These are phyloP conservation scores for Syritta pipiens DNA, from an alignment of 2,888 invertebrate genomes.

Conservation along the genomic window DNA sequence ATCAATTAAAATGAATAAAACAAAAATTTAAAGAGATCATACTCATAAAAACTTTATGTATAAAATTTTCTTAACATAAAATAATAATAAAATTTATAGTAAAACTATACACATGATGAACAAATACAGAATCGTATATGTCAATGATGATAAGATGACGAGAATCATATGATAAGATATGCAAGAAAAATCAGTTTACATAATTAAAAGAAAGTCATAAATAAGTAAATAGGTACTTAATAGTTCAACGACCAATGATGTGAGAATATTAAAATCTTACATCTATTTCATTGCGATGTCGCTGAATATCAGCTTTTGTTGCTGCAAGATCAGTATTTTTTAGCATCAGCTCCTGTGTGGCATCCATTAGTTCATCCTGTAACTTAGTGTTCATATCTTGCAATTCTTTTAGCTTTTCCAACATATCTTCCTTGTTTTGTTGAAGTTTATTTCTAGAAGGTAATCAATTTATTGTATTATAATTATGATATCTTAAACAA, in stretches of 20 bases:
- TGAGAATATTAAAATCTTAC: slow-evolving; percentile 78
- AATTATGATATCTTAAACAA: too few species aligned
- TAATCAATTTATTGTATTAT: not conserved
- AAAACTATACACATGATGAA: not conserved
- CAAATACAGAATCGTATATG: too few species aligned
- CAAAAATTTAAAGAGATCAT: too few species aligned
- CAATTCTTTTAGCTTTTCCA: slow-evolving; percentile 81
- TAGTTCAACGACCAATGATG: slow-evolving; percentile 10
- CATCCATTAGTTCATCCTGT: slow-evolving; percentile 81
- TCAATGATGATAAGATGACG: not conserved
- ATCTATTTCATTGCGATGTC: slow-evolving; percentile 82
- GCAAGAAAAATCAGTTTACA: not conserved
- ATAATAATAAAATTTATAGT: not conserved
- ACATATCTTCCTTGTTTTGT: slow-evolving; percentile 79
- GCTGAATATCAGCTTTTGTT: slow-evolving; percentile 81
- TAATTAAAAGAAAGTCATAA: slow-evolving; percentile 12
- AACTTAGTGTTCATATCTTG: slow-evolving; percentile 81
- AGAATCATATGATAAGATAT: slow-evolving; percentile 1
- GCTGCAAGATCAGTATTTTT: slow-evolving; percentile 81
- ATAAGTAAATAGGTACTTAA: slow-evolving; percentile 9
- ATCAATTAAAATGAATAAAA: too few species aligned
- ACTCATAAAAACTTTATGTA: too few species aligned
- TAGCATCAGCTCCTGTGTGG: slow-evolving; percentile 80
- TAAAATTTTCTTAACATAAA: too few species aligned
- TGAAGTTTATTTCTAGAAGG: slow-evolving; percentile 78